phyloP scores from a whole-genome alignment of 2,113 vertebrate genomes.

The Diadophis punctatus region DNA sequence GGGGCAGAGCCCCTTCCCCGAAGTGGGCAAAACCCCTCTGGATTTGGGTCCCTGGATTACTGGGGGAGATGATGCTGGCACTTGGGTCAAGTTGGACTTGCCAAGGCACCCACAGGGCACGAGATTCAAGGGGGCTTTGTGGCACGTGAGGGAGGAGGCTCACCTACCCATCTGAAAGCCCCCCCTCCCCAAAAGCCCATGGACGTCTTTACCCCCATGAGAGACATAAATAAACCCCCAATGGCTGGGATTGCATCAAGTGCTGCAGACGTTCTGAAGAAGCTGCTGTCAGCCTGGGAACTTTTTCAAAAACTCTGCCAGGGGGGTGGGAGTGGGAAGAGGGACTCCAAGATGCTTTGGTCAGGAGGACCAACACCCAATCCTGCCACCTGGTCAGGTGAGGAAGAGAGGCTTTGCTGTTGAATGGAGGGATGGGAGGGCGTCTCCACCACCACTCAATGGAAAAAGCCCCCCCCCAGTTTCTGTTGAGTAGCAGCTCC shows the following conservation, averaged over 20 bases:
- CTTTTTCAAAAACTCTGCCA: conserved; percentile 50
- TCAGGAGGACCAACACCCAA: conserved; percentile 51
- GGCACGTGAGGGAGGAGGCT: background rate
- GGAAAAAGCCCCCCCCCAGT: background rate
- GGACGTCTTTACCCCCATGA: conserved; percentile 17
- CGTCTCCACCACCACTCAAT: too few relatives aligned
- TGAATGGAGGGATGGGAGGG: background rate
- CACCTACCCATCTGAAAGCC: background rate
- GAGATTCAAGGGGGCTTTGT: background rate
- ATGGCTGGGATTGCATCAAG: conserved; percentile 14
- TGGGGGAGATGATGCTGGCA: background rate
- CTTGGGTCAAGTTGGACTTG: background rate
- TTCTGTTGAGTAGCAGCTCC: background rate
- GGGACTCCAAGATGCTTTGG: conserved; percentile 38
- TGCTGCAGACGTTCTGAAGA: conserved; percentile 54
- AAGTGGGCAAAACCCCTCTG: too few relatives aligned
- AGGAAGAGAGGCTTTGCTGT: conserved; percentile 26
- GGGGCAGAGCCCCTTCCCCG: too few relatives aligned
- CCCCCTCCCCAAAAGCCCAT: background rate
- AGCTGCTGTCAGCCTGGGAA: conserved; percentile 54
- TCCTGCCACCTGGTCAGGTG: conserved; percentile 34
- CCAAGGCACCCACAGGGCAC: too few relatives aligned
- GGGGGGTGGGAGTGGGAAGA: background rate
- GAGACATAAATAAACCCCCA: conserved; percentile 49
- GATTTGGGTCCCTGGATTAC: background rate